Percentiles rank a stretch among this genome's conserved stretches.
phyloP scores from a whole-genome alignment of 2,113 vertebrate genomes.

The Lepisosteus oculatus region DNA sequence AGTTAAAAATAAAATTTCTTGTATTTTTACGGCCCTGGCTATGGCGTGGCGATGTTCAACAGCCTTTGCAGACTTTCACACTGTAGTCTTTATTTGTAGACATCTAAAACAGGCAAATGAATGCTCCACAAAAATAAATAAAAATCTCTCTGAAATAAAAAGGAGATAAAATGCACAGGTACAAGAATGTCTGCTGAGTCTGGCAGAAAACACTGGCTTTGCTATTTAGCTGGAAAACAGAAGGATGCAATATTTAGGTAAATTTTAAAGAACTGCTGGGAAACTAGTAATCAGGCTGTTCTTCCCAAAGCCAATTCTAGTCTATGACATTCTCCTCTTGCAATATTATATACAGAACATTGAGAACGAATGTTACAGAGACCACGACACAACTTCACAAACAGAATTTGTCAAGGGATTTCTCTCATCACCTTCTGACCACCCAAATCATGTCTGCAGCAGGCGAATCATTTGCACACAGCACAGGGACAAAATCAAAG shows the following conservation, averaged over 20 bases:
- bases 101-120: slow-evolving; percentile 27
- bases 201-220: neutral
- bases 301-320: slow-evolving; percentile 14
- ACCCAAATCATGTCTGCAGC: neutral
- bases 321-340: slow-evolving; percentile 33
- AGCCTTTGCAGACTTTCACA: slow-evolving; percentile 8
- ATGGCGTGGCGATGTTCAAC: too few species aligned
- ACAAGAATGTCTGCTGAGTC: neutral
- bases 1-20: too few species aligned
- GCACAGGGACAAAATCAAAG: neutral
- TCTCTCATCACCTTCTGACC: neutral
- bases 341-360: slow-evolving; percentile 61
- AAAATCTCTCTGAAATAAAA: slow-evolving; percentile 26
- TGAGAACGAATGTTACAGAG: slow-evolving; percentile 60
- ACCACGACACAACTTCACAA: slow-evolving; percentile 62
- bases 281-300: slow-evolving; percentile 20
- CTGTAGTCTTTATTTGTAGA: slow-evolving; percentile 36
- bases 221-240: slow-evolving; percentile 1
- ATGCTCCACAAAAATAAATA: slow-evolving; percentile 2
- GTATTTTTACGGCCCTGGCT: too few species aligned
- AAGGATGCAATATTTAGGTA: neutral
- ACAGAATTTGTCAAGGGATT: slow-evolving; percentile 42
- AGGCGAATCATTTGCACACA: neutral
- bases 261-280: too few species aligned
- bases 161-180: slow-evolving; percentile 24